Base-by-base conservation (phyloP, 2,888 invertebrate genomes). In the Pristionchus fissidentatus region DNA sequence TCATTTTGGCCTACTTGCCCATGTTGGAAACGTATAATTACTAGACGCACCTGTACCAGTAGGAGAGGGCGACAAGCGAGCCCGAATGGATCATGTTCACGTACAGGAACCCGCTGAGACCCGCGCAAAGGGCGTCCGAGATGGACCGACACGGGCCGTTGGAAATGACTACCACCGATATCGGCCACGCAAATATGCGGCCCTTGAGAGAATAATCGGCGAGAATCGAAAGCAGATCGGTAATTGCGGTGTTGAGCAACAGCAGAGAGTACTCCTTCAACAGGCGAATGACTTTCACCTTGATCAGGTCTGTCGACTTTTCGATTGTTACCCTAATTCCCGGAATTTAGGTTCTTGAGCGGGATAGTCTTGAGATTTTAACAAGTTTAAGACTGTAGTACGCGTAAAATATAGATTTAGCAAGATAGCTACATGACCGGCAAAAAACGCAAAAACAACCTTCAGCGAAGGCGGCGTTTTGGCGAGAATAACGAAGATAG, bases 11-110 rank as follows among this genome's bases (percentile, higher is more conserved):
- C n/a, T n/a, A n/a, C n/a, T n/a, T n/a, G n/a, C n/a, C n/a, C n/a
- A n/a, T n/a, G n/a, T n/a, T n/a, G n/a, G n/a, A n/a, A n/a, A n/a
- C n/a, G n/a, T n/a, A n/a, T n/a, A n/a, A n/a, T n/a, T n/a, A n/a
- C n/a, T n/a, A n/a, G n/a, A n/a, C n/a, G n/a, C n/a, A 41, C 70
- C 70, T 70, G 70, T 70, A 70, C 70, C 70, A 70, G 8, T 41
- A 70, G 0, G 70, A 41, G 5, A 70, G 43, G 3, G 41, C 70
- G 10, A 70, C 19, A 4, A 70, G n/a, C 5, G 41, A 70, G n/a
- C n/a, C 41, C 1, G 70, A 70, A 32, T 70, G 70, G 15, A 70
- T 70, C 70, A 70, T 70, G 26, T 70, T 70, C 7, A 70, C 7
- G 5, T 70, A 41, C 70, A 70, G 19, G 8, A 70, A 41, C 3